These are phyloP conservation scores for Cotesia typhae DNA, from an alignment of 1,140 invertebrate genomes.

Conservation along the genomic window DNA sequence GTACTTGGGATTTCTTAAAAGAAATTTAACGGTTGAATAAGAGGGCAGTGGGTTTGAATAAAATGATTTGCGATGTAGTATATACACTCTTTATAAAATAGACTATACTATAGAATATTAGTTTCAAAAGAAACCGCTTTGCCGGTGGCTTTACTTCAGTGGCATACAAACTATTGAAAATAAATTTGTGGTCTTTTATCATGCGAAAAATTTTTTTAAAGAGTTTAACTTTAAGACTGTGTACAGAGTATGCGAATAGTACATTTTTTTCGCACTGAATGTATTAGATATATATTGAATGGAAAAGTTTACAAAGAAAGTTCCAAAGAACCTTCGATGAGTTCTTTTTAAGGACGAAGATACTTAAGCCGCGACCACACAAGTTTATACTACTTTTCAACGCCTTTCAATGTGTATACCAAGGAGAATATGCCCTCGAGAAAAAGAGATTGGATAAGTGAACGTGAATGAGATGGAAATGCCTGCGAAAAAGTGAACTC, in stretches of 20 bases:
- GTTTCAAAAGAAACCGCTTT: slow-evolving; percentile 11
- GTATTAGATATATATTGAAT: slow-evolving; percentile 1
- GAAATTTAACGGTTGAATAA: slow-evolving; percentile 8
- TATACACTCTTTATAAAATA: not conserved
- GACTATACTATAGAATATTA: slow-evolving; percentile 6
- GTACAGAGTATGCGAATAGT: no score
- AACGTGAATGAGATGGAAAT: not conserved
- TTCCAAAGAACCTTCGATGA: slow-evolving; percentile 3
- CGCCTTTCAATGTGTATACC: slow-evolving; percentile 5
- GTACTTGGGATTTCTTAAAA: not conserved
- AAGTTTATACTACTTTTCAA: slow-evolving; percentile 1
- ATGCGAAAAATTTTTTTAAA: no score
- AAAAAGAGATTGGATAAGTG: slow-evolving; percentile 9
- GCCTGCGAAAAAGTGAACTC: no score
- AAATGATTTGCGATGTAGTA: not conserved
- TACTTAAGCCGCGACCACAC: slow-evolving; percentile 4
- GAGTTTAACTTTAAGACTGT: no score
- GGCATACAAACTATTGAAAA: not conserved
- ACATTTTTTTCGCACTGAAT: no score
- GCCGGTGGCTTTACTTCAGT: not conserved
- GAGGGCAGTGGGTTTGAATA: slow-evolving; percentile 7
- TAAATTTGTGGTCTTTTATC: not conserved
- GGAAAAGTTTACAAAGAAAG: not conserved
- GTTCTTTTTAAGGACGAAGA: slow-evolving; percentile 5
- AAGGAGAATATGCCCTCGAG: not conserved